Evolutionary conservation across 2,797 vertebrate genomes (phyloP).

Genomic region (Danio tinwini): DNA sequence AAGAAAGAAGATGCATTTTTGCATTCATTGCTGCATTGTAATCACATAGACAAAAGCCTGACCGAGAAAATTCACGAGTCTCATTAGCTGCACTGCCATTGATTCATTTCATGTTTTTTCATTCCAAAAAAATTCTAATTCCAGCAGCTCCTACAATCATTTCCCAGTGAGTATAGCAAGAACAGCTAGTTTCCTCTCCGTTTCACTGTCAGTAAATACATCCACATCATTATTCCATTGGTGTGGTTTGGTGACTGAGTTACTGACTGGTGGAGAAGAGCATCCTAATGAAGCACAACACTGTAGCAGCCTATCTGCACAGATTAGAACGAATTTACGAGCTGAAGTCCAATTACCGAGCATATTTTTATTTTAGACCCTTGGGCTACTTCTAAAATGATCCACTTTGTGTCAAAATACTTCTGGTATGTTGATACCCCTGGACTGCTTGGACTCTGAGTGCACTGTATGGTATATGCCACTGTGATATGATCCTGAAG

Average conservation of each 20-base stretch:
- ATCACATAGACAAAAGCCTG: background rate
- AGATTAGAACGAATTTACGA: conserved; percentile 22
- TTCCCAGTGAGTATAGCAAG: background rate
- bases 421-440: background rate
- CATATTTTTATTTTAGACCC: conserved; percentile 11
- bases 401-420: conserved; percentile 28
- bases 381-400: conserved; percentile 20
- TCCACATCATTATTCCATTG: conserved; percentile 37
- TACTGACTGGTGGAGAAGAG: conserved; percentile 15
- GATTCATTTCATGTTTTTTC: background rate
- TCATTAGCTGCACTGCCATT: conserved; percentile 2
- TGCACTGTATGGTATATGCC: background rate
- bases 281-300: conserved; percentile 37
- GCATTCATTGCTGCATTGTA: background rate
- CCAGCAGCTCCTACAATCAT: background rate
- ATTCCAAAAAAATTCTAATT: conserved; percentile 8
- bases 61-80: conserved; percentile 1
- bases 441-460: background rate
- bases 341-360: conserved; percentile 31
- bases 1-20: background rate
- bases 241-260: conserved; percentile 20
- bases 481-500: background rate
- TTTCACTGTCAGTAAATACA: conserved; percentile 19
- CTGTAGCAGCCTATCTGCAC: conserved; percentile 19
- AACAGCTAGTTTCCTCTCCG: background rate